Evolutionary conservation across 1,140 invertebrate genomes (phyloP), one percentile per base, ranked within the genome.

Genomic region (Stegodyphus dumicola): DNA sequence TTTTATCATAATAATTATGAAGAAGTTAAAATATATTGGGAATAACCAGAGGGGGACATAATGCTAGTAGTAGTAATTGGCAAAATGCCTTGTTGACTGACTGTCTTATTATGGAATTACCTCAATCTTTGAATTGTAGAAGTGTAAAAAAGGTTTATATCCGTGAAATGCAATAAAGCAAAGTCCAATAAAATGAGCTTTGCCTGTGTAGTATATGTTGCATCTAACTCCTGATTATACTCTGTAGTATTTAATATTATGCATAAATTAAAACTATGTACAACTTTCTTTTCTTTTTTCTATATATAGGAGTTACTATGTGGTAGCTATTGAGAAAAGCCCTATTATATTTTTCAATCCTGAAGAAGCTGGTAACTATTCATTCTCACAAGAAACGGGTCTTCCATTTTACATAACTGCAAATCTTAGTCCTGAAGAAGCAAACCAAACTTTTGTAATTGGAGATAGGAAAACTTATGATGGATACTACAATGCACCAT

Each of bases 381-480:
- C 74, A 88, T 91, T 92, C 89, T 93, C 93, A 5, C 90, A 89
- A 77, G 91, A 91, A 87, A 92, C 93, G 87, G 93, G 92, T 13
- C 88, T 94, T 6, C 93, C 93, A 15, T 96, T 95, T 89, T 97
- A 97, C 88, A 93, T 96, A 53, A 93, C 95, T 18, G 96, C 94
- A 2, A 94, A 96, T 90, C 91, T 97, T 79, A 91, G 92, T 70
- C 92, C 92, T 15, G 90, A 92, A 60, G 86, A 89, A 77, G 77
- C 79, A 70, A 90, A 91, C 89, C 91, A 88, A 33, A 91, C 92
- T 48, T 97, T 97, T 91, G 91, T 92, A 6, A 93, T 98, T 69
- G 96, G 96, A 13, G 94, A 97, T 91, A 93, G 93, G 33, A 92
- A 91, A 76, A 93, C 91, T 7, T 95, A 96, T 89, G 94, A 94